Base-by-base conservation (phyloP, 2,888 invertebrate species). In the Caenorhabditis sp. region DNA sequence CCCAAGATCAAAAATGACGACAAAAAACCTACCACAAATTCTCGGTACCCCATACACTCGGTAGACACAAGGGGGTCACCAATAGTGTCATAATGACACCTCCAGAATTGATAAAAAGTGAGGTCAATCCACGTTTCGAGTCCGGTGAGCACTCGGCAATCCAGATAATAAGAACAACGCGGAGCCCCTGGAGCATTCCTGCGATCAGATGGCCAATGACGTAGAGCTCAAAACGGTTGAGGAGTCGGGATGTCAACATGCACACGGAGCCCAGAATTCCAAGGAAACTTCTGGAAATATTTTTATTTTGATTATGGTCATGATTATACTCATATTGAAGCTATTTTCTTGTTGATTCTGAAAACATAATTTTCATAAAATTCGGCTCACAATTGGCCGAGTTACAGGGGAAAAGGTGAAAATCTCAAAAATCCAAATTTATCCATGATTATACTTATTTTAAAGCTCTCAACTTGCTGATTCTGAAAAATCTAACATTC, bases 91-190 rank as follows among this genome's bases (percentile, higher is more conserved):
- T 81, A 1, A 90, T 74, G 16, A 85, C 88, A 24, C 85, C 85
- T 26, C 89, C 90, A 41, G 89, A 85, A 64, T 89, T 89, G 47
- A 91, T 81, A 31, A 87, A 80, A 80, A 90, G 84, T 26, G 88
- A 85, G 31, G 88, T 83, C 26, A 89, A 72, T 5, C 90, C 90
- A 68, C 90, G 41, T 63, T 80, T 82, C 10, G 73, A 72, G 61
- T 86, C 88, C 4, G 90, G 90, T 49, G 86, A 81, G 59, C 89
- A 89, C 75, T 90, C 90, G 8, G 90, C 88, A 26, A 90, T 75
- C 80, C 90, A 90, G 58, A 90, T 87, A 44, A 89, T 86, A 14
- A 90, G 68, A 31, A 89, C 89, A 3, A 86, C 87, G 44, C 89
- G 87, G 6, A 86, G 73, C 4, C 86, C 85, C 10, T 76, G 84